Base-by-base conservation (phyloP, 1,140 invertebrate genomes). In the Drosophila rufa region DNA sequence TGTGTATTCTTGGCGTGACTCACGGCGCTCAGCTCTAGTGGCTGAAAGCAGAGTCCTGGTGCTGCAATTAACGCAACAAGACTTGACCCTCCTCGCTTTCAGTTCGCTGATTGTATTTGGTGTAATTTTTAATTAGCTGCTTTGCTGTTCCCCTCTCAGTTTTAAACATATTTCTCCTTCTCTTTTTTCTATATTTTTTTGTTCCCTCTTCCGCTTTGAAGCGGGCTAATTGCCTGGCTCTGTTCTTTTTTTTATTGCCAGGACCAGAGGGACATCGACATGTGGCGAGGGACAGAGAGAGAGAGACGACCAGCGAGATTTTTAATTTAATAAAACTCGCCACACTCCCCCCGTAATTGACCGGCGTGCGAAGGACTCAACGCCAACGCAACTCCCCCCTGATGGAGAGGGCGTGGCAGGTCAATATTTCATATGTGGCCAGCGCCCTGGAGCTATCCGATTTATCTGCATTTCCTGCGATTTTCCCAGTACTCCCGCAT, bases 121-220 rank as follows among this genome's bases (percentile, higher is more conserved):
- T 53, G 48, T 75, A 55, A 75, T 75, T 75, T 73, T 75, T 75
- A 75, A 75, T 75, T 75, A 75, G 57, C 57, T 69, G 59, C 66
- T 51, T 65, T 64, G 19, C 53, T 45, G 27, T 33, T 43, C 27
- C 0, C 42, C 17, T 8, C 6, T 7, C 17, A 22, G 17, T 19
- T 27, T 33, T n/a, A 15, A 38, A 33, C 22, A 55, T 53, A 53
- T 36, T 53, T 36, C 33, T 55, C 36, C 17, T 14, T 38, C 22
- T 6, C 0, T 9, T 53, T 55, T 53, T 33, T 19, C 33, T 11
- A 11, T 36, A 36, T 33, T 53, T 36, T 45, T 17, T 25, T 33
- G 12, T 4, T 27, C 33, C 45, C 50, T 66, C 56, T 30, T 62
- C 17, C 53, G n/a, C 55, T 61, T 74, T 75, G 47, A 59, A 27